Percentiles rank a stretch among this genome's conserved stretches.
These are phyloP conservation scores for Petrolisthes cinctipes DNA, from an alignment of 2,888 invertebrate genomes.

Conservation along the genomic window DNA sequence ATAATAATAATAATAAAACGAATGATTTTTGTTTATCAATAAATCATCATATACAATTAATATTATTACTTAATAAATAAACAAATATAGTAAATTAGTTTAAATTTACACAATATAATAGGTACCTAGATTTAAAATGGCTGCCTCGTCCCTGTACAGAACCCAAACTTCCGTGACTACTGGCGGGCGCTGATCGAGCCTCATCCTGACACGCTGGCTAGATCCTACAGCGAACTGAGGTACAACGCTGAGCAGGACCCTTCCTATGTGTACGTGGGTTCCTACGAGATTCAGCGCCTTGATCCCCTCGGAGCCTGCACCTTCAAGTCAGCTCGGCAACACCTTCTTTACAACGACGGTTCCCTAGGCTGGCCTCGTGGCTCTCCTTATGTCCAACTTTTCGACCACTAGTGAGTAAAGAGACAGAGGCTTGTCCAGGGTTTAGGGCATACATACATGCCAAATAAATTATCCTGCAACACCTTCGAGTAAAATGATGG, in stretches of 20 bases:
- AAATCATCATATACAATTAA: too few relatives aligned
- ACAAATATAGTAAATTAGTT: too few relatives aligned
- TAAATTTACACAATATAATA: too few relatives aligned
- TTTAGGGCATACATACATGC: not conserved
- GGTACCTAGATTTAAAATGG: too few relatives aligned
- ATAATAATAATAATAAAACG: too few relatives aligned
- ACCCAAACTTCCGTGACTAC: slow-evolving; percentile 39
- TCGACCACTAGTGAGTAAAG: slow-evolving; percentile 51
- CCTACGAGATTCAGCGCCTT: slow-evolving; percentile 54
- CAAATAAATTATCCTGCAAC: too few relatives aligned
- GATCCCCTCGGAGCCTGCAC: slow-evolving; percentile 52
- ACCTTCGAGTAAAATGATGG: too few relatives aligned
- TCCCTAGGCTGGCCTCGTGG: slow-evolving; percentile 51
- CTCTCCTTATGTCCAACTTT: slow-evolving; percentile 46
- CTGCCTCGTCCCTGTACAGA: slow-evolving; percentile 18
- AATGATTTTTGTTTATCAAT: too few relatives aligned
- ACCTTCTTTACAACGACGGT: slow-evolving; percentile 57
- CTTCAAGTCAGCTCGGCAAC: slow-evolving; percentile 46
- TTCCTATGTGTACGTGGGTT: slow-evolving; percentile 46
- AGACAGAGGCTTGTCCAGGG: not conserved
- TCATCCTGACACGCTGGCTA: slow-evolving; percentile 44
- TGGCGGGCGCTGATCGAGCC: slow-evolving; percentile 51
- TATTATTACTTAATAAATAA: too few relatives aligned
- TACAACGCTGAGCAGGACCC: slow-evolving; percentile 34
- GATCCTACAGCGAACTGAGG: slow-evolving; percentile 36